phyloP scores from a whole-genome alignment of 2,888 invertebrate species.

The Dynastes grantii region DNA sequence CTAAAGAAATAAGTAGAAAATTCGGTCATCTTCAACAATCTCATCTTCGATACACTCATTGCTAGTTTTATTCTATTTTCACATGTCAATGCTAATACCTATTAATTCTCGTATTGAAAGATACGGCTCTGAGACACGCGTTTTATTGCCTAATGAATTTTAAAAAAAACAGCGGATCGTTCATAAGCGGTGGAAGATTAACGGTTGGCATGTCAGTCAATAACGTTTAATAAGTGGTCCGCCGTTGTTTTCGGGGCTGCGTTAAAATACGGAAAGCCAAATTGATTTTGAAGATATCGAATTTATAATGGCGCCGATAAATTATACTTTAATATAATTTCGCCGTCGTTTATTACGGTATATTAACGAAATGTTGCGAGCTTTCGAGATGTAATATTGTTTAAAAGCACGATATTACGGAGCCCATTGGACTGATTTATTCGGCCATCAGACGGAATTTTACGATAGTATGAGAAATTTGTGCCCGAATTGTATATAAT shows the following conservation, averaged over 20 bases:
- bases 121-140: background rate
- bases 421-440: constrained; percentile 33
- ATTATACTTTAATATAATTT: constrained; percentile 48
- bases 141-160: constrained; percentile 41
- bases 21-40: too few relatives aligned
- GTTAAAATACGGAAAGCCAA: constrained; percentile 43
- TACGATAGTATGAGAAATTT: constrained; percentile 17
- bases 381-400: constrained; percentile 44
- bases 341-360: constrained; percentile 38
- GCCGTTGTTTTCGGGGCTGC: constrained; percentile 31
- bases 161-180: constrained; percentile 12
- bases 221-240: constrained; percentile 40
- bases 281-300: constrained; percentile 48
- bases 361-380: constrained; percentile 39
- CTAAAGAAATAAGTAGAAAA: too few relatives aligned
- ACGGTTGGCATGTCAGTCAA: constrained; percentile 43
- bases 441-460: constrained; percentile 1
- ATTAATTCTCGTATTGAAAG: background rate
- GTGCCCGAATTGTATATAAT: background rate
- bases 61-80: background rate
- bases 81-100: background rate
- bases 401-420: constrained; percentile 44
- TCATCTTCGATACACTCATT: too few relatives aligned
- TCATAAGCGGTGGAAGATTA: constrained; percentile 27
- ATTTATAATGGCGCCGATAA: constrained; percentile 49